These are phyloP conservation scores for Nyctibius grandis DNA, from an alignment of 2,797 vertebrate species.

Conservation along the genomic window DNA sequence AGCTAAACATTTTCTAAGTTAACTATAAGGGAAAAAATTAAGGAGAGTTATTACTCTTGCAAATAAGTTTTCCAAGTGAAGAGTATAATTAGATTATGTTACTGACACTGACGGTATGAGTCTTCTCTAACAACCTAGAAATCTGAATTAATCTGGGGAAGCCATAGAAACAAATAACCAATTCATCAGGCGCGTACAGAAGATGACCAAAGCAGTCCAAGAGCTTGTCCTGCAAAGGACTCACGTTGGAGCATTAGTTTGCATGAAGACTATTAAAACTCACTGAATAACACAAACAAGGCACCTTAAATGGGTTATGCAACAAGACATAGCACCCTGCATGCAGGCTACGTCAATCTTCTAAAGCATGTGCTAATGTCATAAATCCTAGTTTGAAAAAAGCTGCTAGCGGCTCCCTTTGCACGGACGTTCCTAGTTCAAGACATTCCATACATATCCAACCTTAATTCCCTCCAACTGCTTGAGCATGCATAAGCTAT, in stretches of 20 bases:
- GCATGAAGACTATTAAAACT: background rate
- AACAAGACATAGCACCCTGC: background rate
- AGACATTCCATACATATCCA: background rate
- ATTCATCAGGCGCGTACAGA: background rate
- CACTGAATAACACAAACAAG: background rate
- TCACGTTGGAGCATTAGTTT: background rate
- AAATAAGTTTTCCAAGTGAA: background rate
- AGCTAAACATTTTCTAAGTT: background rate
- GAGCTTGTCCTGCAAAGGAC: background rate
- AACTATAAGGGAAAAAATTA: background rate
- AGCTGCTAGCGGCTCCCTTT: background rate
- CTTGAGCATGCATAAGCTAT: background rate
- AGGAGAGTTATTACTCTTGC: background rate
- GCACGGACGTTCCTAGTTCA: background rate
- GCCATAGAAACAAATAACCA: background rate
- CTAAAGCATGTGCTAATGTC: background rate
- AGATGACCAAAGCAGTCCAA: background rate
- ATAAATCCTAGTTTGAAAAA: background rate
- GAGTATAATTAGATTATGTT: background rate
- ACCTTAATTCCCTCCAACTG: background rate
- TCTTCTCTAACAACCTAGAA: background rate
- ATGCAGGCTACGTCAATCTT: accelerated
- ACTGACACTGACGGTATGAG: background rate
- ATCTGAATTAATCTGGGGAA: background rate
- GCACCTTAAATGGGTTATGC: background rate